A percentile compares a stretch with the other conserved stretches of the same genome.
Conservation (phyloP, 2,113 vertebrate genomes). For the Pionites leucogaster region DNA sequence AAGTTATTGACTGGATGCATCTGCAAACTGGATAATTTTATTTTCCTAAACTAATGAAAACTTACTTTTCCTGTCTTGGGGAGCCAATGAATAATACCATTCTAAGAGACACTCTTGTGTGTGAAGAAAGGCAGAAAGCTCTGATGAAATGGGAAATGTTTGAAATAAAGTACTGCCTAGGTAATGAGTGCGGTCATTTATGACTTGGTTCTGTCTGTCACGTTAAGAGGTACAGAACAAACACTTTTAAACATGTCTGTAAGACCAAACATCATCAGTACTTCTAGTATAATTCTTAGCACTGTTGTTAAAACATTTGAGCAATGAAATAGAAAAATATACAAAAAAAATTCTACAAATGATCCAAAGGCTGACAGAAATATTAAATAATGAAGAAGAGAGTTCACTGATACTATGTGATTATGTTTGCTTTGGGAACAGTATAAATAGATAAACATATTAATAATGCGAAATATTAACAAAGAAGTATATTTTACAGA, state of each 20-base stretch:
- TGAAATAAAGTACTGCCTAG: neutral
- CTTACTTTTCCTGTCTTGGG: neutral
- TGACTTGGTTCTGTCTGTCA: neutral
- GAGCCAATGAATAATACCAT: neutral
- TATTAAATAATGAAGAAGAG: neutral
- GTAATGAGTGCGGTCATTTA: neutral
- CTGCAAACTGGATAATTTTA: neutral
- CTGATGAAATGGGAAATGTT: neutral
- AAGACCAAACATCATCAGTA: neutral
- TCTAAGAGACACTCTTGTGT: neutral
- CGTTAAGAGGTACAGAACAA: neutral
- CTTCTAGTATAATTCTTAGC: neutral
- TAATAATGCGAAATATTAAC: neutral
- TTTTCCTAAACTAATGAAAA: neutral
- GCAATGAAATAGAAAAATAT: neutral
- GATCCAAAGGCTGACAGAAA: neutral
- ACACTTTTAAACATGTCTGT: neutral
- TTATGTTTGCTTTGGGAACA: neutral
- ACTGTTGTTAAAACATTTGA: neutral
- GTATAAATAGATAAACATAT: neutral
- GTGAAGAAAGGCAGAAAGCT: neutral
- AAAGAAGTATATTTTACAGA: neutral
- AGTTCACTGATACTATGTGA: rapidly evolving
- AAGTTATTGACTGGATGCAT: neutral
- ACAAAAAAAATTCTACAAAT: neutral